A percentile compares a stretch with the other conserved stretches of the same genome.
These are phyloP conservation scores for Hylaea fasciaria DNA, from an alignment of 2,888 invertebrate genomes.

Conservation along the genomic window DNA sequence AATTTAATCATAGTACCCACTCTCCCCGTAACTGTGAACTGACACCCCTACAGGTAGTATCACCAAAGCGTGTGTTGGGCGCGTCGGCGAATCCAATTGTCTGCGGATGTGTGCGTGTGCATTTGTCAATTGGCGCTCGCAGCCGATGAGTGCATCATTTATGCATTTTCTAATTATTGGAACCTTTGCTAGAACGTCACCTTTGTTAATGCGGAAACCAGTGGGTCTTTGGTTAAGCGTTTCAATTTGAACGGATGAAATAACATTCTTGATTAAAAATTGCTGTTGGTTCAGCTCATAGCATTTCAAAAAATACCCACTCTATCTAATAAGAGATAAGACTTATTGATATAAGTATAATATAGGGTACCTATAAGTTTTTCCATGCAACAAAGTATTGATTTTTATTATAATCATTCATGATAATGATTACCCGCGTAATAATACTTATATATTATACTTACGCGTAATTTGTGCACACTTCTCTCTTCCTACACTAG, in stretches of 20 bases:
- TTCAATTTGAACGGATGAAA: neutral
- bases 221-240: neutral
- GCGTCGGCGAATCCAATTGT: conserved; percentile 48
- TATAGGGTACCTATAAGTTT: no score
- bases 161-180: conserved; percentile 46
- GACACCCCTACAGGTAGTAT: conserved; percentile 31
- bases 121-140: conserved; percentile 58
- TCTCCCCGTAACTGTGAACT: neutral
- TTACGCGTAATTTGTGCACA: no score
- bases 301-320: no score
- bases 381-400: no score
- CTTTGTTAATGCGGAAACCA: neutral
- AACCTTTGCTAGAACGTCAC: conserved; percentile 23
- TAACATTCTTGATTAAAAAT: no score
- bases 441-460: no score
- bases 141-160: conserved; percentile 48
- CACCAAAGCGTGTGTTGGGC: conserved; percentile 31
- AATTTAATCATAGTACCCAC: neutral
- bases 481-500: no score
- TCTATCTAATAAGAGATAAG: no score
- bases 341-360: no score
- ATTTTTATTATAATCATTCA: no score
- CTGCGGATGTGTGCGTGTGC: conserved; percentile 54
- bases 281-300: no score
- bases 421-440: no score